Base-by-base conservation (phyloP, 2,797 vertebrate genomes). In the Morus bassanus region DNA sequence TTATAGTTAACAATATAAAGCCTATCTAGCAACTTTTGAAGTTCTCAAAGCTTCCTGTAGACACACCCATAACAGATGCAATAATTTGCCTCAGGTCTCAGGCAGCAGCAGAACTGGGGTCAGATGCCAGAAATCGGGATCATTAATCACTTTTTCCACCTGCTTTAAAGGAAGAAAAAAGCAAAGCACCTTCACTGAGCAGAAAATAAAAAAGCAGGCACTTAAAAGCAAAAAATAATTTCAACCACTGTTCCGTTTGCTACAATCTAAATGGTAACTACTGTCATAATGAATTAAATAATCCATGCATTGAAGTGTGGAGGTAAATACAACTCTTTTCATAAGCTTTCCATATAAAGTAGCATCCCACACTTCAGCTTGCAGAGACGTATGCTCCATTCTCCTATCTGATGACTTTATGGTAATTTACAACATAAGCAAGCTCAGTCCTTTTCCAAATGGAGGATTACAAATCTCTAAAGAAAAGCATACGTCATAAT, bases 341-440 rank as follows among this genome's bases (percentile, higher is more conserved):
- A 64, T 53, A 73, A 85, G 56, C 59, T 91, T 92, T 85, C 96
- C 92, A 85, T 43, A 78, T 57, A 92, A 93, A 95, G 95, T 4
- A 80, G 64, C 15, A 1, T 74, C 72, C 51, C 87, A 89, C 60
- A 73, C 50, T 79, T 92, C 41, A 92, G 41, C 75, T 69, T 27
- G 56, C 31, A 85, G 57, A 75, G 39, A 87, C 1, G 2, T 18
- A 50, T 4, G 30, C 57, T 81, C 67, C 77, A 13, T n/a, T 53
- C 68, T 87, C 84, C 65, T 72, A 37, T 50, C 81, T 88, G 87
- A 85, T 91, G 89, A 56, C 69, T 92, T 80, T 1, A 59, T 68
- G 54, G 60, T 51, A 89, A 96, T 78, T 85, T 64, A 80, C 57
- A 60, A 60, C 57, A 75, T 24, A 37, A 81, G 93, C 88, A 77